phyloP scores from a whole-genome alignment of 2,888 invertebrate species.

The Penaeus monodon region DNA sequence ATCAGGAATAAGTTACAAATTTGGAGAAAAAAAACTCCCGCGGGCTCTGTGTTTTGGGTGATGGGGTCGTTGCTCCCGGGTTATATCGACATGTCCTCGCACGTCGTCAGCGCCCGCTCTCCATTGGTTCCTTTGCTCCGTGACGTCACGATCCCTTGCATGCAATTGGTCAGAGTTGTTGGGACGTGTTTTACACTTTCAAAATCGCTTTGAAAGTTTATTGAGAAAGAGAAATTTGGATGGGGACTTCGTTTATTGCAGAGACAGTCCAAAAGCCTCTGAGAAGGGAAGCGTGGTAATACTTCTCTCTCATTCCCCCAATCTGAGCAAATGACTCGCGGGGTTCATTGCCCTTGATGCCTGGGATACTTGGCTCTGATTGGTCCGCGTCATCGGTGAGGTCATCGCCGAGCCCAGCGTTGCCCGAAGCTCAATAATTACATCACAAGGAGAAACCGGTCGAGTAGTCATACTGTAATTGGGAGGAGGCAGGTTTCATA shows the following conservation, averaged over 20 bases:
- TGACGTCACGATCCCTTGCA: constrained; percentile 23
- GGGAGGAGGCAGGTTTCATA: too few relatives aligned
- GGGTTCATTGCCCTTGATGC: constrained; percentile 17
- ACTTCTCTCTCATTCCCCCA: constrained; percentile 1
- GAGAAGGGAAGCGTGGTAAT: too few relatives aligned
- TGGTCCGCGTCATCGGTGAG: neutral
- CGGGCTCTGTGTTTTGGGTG: constrained; percentile 21
- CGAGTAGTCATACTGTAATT: too few relatives aligned
- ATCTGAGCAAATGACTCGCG: constrained; percentile 20
- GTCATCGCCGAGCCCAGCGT: neutral
- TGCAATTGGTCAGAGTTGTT: constrained; percentile 24
- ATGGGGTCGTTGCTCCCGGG: constrained; percentile 12
- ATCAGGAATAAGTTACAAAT: too few relatives aligned
- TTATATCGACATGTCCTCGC: constrained; percentile 34
- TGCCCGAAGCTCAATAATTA: constrained; percentile 10
- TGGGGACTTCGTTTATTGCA: too few relatives aligned
- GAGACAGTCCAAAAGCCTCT: neutral
- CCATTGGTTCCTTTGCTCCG: constrained; percentile 12
- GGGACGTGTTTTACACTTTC: neutral
- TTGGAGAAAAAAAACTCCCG: too few relatives aligned
- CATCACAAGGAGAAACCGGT: too few relatives aligned
- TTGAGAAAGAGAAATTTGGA: neutral
- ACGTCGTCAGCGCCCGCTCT: constrained; percentile 12
- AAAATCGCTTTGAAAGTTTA: neutral
- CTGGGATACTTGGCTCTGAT: neutral